phyloP scores from a whole-genome alignment of 2,113 vertebrate genomes.

The Cololabis saira region DNA sequence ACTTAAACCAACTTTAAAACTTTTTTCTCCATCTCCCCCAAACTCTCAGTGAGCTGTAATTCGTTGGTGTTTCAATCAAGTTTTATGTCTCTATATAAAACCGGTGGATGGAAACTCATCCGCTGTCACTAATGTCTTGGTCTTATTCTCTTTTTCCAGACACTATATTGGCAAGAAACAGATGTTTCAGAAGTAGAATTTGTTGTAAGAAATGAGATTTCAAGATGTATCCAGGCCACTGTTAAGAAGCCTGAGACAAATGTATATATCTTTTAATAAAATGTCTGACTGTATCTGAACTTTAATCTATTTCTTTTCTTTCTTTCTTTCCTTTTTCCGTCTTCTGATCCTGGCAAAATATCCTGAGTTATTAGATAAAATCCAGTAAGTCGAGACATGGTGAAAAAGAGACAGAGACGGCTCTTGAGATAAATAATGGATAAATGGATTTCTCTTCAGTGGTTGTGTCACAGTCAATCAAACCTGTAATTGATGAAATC shows the following conservation, averaged over 20 bases:
- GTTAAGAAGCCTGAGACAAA: neutral
- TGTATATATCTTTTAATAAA: no score
- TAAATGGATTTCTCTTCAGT: constrained; percentile 35
- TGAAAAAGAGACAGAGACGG: constrained; percentile 4
- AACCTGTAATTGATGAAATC: constrained; percentile 58
- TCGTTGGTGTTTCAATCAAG: no score
- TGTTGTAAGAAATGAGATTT: neutral
- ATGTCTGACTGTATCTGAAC: neutral
- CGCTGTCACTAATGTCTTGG: neutral
- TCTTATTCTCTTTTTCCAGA: neutral
- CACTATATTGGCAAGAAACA: neutral
- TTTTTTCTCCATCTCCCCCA: constrained; percentile 1
- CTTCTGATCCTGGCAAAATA: neutral
- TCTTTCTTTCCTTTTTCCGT: neutral
- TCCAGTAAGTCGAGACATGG: neutral
- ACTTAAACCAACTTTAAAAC: no score
- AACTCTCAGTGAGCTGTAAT: no score
- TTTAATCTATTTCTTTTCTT: neutral
- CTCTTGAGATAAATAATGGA: constrained; percentile 4
- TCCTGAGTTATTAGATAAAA: neutral
- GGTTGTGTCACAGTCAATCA: constrained; percentile 57
- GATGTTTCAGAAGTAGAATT: neutral
- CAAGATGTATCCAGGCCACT: neutral
- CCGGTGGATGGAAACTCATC: neutral
- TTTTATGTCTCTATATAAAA: neutral